Evolutionary conservation across 2,113 vertebrate genomes (phyloP), one percentile per base, ranked within the genome.

Genomic region (Hypanus sabinus): DNA sequence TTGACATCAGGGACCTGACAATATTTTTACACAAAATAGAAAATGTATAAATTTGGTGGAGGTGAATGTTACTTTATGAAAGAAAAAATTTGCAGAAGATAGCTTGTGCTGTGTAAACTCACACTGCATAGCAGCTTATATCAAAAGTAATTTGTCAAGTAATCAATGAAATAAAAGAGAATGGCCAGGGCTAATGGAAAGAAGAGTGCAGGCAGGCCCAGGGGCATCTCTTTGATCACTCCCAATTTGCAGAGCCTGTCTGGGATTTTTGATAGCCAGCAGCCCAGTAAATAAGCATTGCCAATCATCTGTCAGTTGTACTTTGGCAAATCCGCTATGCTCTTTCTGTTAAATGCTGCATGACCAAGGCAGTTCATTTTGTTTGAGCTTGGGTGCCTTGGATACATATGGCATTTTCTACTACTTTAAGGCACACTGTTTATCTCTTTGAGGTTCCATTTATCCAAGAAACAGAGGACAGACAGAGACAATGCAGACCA

Each of bases 81-180:
- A 36, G 91, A 55, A 27, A 73, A 75, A 22, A 10, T 7, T 93
- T 24, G 27, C 36, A 55, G 91, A 20, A 24, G 33, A 24, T 36
- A 92, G 33, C 18, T 38, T 70, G 90, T 70, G 68, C 33, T 70
- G 10, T 24, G 68, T 70, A 11, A 22, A 27, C 1, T 71, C 33
- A 46, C 65, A 12, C 36, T 46, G 38, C 68, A 92, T 70, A 10
- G 65, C 90, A 38, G 22, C 88, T 33, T 20, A 68, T 70, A 93
- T 46, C 68, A 55, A 16, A 93, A 55, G 2, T 73, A 30, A 46
- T 93, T 75, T 93, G 65, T 73, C 68, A 16, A 93, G n/a, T 93
- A 93, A 93, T 93, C 22, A 93, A 75, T 93, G 20, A 8, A 93
- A 73, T 93, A 73, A 73, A 71, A 93, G 38, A 20, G 68, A 71